These are phyloP conservation scores for Melanargia galathea DNA, from an alignment of 2,888 invertebrate species.

Conservation along the genomic window DNA sequence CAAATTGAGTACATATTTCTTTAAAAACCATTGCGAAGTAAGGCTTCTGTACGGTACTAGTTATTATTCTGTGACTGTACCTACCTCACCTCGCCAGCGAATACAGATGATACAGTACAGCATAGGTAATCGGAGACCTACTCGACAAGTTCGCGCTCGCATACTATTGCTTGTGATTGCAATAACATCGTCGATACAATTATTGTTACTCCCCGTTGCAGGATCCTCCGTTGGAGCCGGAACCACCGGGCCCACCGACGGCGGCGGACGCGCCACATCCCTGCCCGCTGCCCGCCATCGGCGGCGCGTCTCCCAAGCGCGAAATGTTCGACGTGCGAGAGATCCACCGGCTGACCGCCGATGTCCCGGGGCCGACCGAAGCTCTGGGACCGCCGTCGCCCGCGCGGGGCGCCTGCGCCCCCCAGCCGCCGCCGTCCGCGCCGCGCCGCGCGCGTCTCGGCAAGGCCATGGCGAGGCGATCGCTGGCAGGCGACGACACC, in stretches of 20 bases:
- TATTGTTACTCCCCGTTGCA: constrained; percentile 40
- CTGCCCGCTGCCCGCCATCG: constrained; percentile 68
- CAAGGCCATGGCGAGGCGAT: constrained; percentile 86
- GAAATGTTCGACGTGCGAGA: constrained; percentile 71
- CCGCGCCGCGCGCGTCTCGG: constrained; percentile 74
- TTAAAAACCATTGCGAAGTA: too few relatives aligned
- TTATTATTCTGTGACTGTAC: too few relatives aligned
- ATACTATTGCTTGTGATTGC: neutral
- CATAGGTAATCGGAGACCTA: too few relatives aligned
- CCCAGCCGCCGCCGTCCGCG: constrained; percentile 79
- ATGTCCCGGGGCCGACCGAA: constrained; percentile 64
- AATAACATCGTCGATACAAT: neutral
- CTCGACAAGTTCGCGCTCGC: neutral
- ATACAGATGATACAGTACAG: too few relatives aligned
- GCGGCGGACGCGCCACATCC: constrained; percentile 70
- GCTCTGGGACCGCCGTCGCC: constrained; percentile 85
- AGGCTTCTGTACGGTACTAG: too few relatives aligned
- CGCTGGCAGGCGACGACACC: constrained; percentile 80
- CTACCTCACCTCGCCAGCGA: too few relatives aligned
- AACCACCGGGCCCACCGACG: constrained; percentile 64
- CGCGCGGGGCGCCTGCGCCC: constrained; percentile 85
- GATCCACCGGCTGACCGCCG: constrained; percentile 63
- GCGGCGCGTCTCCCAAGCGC: constrained; percentile 74
- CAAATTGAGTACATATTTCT: too few relatives aligned
- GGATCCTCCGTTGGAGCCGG: constrained; percentile 71